Evolutionary conservation across 1,140 invertebrate species (phyloP), one percentile per base, ranked within the genome.

Genomic region (Drosophila lini): DNA sequence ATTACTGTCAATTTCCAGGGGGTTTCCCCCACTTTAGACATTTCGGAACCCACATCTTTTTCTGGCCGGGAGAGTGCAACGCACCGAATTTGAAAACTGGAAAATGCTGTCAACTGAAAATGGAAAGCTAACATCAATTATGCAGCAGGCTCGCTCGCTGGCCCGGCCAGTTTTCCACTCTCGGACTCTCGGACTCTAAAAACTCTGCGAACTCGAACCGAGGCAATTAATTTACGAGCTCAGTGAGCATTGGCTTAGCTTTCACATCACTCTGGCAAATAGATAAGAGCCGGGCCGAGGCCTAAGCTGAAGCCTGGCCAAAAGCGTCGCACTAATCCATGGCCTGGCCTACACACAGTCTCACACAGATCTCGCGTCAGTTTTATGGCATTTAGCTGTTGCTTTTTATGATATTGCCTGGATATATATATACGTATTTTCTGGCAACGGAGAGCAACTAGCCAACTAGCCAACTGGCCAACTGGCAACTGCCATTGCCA

Each of bases 101-200:
- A 60, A 74, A 65, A 60, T 41, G 69, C 79, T 81, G 84, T 81
- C 80, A 75, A 69, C 84, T 89, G 62, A 84, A 89, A 89, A 90
- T 90, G 84, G 85, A 89, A 89, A 89, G 84, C 84, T 78, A 84
- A 70, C 85, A 89, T 85, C 85, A 84, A 89, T 89, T 89, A 90
- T 79, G 76, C 76, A 79, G 64, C 57, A 40, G 48, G 22, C 44
- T 50, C 32, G 6, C 44, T 31, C 45, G 34, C 41, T 15, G 31
- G 62, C 42, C 48, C 34, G 71, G 50, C 70, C 53, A 65, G 62
- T 68, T 60, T 77, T 61, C 52, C 65, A 77, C 73, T 48, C 48
- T 44, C 31, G 40, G 69, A 55, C 47, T 36, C 47, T 47, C 36
- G 15, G 38, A 53, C 50, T 53, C 40, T 31, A 38, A 55, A 52